Conservation (phyloP, 2,797 vertebrate genomes). For the Hypotaenidia okinawae region DNA sequence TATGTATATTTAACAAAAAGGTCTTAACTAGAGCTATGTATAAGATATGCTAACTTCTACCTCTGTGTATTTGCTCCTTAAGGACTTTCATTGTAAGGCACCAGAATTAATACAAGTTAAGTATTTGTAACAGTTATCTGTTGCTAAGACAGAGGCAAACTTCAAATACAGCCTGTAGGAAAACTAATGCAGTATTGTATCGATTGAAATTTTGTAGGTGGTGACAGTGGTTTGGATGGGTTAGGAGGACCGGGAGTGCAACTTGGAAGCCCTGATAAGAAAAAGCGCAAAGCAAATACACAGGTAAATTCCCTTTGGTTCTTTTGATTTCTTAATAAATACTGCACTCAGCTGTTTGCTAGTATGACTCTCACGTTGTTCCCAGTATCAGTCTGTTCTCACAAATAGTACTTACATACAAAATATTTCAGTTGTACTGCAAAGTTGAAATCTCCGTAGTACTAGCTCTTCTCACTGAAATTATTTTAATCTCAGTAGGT, state of each 20-base stretch:
- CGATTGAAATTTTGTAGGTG: constrained; percentile 76
- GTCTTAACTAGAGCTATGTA: not conserved
- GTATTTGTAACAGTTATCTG: not conserved
- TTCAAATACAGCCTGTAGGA: not conserved
- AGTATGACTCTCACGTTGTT: not conserved
- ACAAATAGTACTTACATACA: not conserved
- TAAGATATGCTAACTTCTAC: not conserved
- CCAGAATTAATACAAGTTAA: not conserved
- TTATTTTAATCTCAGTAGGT: not conserved
- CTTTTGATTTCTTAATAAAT: not conserved
- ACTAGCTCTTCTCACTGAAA: not conserved
- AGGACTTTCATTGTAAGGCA: not conserved
- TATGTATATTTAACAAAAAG: no score
- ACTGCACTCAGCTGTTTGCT: not conserved
- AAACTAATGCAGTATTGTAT: constrained; percentile 8
- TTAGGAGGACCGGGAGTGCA: constrained; percentile 82
- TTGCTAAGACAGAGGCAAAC: not conserved
- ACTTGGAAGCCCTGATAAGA: constrained; percentile 86
- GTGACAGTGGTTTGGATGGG: constrained; percentile 83
- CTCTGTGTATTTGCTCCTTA: not conserved
- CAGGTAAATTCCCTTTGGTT: constrained; percentile 77
- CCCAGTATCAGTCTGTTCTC: not conserved
- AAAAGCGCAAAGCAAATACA: constrained; percentile 83
- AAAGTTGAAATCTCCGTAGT: not conserved
- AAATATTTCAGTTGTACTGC: not conserved